Base-by-base conservation (phyloP, 64 coral and sea anemone species). In the Dendrophyllia cribrosa region DNA sequence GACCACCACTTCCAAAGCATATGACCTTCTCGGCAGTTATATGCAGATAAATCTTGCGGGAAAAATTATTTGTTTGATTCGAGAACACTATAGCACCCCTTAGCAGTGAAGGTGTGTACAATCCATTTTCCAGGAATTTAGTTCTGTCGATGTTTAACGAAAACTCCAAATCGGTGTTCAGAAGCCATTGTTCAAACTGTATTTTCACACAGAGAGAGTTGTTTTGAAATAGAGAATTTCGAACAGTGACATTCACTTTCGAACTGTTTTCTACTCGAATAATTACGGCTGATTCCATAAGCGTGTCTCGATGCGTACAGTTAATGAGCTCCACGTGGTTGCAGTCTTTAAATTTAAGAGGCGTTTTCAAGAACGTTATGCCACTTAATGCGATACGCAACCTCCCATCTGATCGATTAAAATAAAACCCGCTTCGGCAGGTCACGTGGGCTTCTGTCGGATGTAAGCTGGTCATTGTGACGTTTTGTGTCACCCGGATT, bases 301-400 rank as follows among this genome's bases (percentile, higher is more conserved):
- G 61, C 61, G 49, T 24, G 48, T 77, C 24, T 22, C 22, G 19
- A 77, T 12, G 51, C 7, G 51, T 56, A 24, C 75, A 77, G 75
- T 58, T 77, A 17, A 77, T 24, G n/a, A 77, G 17, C n/a, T 19
- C 9, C 48, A 55, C 51, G 7, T 56, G 5, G 21, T 17, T 23
- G n/a, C 75, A 77, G 75, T 77, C 75, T 10, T 9, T 77, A 55
- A 77, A 77, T 77, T 55, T 77, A 10, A 77, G 51, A 55, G 75
- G 48, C 48, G 75, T 77, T n/a, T n/a, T 20, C 20, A 24, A 55
- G 75, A 77, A 77, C 20, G 19, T 7, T 58, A 77, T 55, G 17
- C 49, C 75, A 23, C 17, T 55, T 58, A 77, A 58, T 3, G 51
- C 11, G 10, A 77, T 25, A 21, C 75, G 19, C 6, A 56, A 23